These are phyloP conservation scores for Mercenaria mercenaria DNA, from an alignment of 1,140 invertebrate genomes.

Conservation along the genomic window DNA sequence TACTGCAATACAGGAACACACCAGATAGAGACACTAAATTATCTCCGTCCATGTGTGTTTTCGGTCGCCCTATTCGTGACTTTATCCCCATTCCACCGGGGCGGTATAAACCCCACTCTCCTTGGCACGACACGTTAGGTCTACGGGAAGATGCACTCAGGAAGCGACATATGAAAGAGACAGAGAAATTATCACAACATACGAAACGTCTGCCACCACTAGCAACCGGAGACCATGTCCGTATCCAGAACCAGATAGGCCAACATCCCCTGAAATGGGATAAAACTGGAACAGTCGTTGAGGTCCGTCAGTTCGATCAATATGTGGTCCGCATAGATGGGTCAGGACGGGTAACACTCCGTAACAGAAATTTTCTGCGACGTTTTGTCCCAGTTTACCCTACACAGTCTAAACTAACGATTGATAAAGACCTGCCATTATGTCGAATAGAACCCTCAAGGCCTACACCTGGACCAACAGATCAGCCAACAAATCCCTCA, in stretches of 20 bases:
- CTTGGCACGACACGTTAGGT: constrained; percentile 59
- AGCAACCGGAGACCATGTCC: constrained; percentile 58
- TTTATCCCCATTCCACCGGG: constrained; percentile 71
- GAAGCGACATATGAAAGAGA: constrained; percentile 56
- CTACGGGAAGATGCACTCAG: constrained; percentile 55
- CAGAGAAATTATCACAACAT: constrained; percentile 58
- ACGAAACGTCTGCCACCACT: constrained; percentile 61
- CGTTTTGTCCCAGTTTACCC: constrained; percentile 55
- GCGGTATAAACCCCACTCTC: constrained; percentile 64
- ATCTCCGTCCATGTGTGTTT: constrained; percentile 66
- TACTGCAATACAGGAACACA: constrained; percentile 74
- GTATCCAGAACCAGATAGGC: constrained; percentile 73
- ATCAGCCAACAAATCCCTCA: neutral
- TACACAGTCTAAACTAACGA: neutral
- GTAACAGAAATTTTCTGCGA: constrained; percentile 66
- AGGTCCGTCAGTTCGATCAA: constrained; percentile 72
- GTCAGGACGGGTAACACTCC: constrained; percentile 68
- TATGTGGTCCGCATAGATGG: constrained; percentile 68
- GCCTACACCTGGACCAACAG: neutral
- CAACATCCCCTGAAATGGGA: constrained; percentile 69
- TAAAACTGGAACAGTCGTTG: constrained; percentile 61
- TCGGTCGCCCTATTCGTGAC: constrained; percentile 64
- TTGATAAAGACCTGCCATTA: neutral
- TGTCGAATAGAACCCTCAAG: neutral
- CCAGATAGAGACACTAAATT: constrained; percentile 71